Percentiles rank a stretch among this genome's conserved stretches.
These are phyloP conservation scores for Cyprinella venusta DNA, from an alignment of 2,797 vertebrate genomes.

Conservation along the genomic window DNA sequence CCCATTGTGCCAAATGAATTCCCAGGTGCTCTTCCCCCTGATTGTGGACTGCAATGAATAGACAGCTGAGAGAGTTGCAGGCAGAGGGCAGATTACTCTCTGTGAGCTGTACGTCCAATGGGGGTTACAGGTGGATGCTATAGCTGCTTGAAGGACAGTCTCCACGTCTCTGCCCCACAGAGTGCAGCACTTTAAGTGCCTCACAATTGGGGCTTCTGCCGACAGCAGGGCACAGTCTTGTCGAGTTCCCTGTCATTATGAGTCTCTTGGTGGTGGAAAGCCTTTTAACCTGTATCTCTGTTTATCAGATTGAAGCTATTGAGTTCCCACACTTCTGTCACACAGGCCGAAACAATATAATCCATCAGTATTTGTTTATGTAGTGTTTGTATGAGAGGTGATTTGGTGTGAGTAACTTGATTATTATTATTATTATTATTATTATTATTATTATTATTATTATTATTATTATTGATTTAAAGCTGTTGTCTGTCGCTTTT, in stretches of 20 bases:
- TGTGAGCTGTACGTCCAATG: slow-evolving; percentile 24
- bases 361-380: neutral
- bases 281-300: slow-evolving; percentile 44
- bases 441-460: no score
- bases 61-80: neutral
- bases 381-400: neutral
- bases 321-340: neutral
- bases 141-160: slow-evolving; percentile 36
- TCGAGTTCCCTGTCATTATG: slow-evolving; percentile 6
- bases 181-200: slow-evolving; percentile 16
- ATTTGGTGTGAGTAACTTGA: neutral
- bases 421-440: neutral
- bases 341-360: neutral
- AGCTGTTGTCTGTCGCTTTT: no score
- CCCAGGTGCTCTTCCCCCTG: slow-evolving; percentile 14
- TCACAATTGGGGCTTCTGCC: slow-evolving; percentile 2
- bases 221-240: slow-evolving; percentile 15
- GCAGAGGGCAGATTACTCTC: slow-evolving; percentile 34
- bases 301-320: slow-evolving; percentile 27
- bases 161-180: slow-evolving; percentile 25
- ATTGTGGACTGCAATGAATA: slow-evolving; percentile 15
- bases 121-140: slow-evolving; percentile 24
- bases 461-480: neutral
- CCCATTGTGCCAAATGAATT: neutral
- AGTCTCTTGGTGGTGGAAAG: slow-evolving; percentile 16